Base-by-base conservation (phyloP, 2,888 invertebrate genomes). In the Hirtodrosophila histrioides region DNA sequence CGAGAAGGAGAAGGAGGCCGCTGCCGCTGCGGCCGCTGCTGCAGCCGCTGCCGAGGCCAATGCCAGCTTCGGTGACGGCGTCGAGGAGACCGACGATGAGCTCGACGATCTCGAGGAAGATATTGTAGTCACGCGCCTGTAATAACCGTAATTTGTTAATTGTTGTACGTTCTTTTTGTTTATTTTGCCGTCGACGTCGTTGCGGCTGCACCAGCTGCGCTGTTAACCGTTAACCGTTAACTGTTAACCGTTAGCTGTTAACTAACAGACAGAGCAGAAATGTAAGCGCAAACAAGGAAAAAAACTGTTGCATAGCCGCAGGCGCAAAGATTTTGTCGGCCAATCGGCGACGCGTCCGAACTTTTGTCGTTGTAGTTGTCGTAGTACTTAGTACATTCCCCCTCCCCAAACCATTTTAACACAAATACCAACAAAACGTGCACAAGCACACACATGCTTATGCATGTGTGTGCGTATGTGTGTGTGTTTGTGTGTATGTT, bases 51-150 rank as follows among this genome's bases (percentile, higher is more conserved):
- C 85, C 39, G 82, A 84, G 48, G 80, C 82, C 29, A 76, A 65
- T 46, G 69, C 64, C 43, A 76, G 54, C 37, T 58, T 50, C n/a
- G 66, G 75, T 72, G 83, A 92, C 35, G 89, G 86, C 39, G 93
- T 94, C 17, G 96, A 96, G 90, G 96, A 96, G 91, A 96, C 96
- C 64, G 96, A 97, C 89, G 97, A 95, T 91, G 95, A 97, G 90
- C 95, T 95, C 89, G 96, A 97, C 92, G 96, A 96, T 91, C 95
- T 96, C 85, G 96, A 96, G 92, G 96, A 97, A 91, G 96, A 97
- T 90, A 96, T 97, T 90, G 95, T 96, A 90, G 95, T 97, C 89
- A 96, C 96, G 74, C 96, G 96, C 92, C 94, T 96, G 89, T 96
- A 95, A 83, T 68, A 53, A 62, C 49, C 61, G 51, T 75, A 57